Evolutionary conservation across 1,140 invertebrate species (phyloP).

Genomic region (Atta colombica): DNA sequence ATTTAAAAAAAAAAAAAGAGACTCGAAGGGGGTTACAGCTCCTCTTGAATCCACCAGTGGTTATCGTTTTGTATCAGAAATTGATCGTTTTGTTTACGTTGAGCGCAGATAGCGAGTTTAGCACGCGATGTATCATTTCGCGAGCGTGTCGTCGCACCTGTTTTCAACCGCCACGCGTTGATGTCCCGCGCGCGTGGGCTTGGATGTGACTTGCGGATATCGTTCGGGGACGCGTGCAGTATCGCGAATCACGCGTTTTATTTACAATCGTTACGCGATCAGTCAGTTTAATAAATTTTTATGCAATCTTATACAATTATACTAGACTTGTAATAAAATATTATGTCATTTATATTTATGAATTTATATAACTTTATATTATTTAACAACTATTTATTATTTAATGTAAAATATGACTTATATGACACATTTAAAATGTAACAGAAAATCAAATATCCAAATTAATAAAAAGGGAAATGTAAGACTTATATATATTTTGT

Average conservation of each 20-base stretch:
- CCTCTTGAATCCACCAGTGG: too few relatives aligned
- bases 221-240: neutral
- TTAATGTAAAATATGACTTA: neutral
- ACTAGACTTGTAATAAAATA: neutral
- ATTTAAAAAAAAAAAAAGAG: too few relatives aligned
- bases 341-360: too few relatives aligned
- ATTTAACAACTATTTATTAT: neutral
- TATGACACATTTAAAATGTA: neutral
- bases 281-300: neutral
- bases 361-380: neutral
- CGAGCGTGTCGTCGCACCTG: slow-evolving; percentile 20
- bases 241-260: neutral
- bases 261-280: neutral
- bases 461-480: neutral
- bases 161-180: slow-evolving; percentile 29
- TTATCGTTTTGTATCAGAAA: neutral
- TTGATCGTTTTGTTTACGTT: neutral
- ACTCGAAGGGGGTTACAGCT: too few relatives aligned
- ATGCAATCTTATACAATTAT: neutral
- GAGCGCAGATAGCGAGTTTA: neutral
- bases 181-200: slow-evolving; percentile 7
- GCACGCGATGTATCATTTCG: neutral
- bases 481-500: neutral
- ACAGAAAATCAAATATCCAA: neutral
- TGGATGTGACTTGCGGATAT: neutral